Conservation (phyloP, 92 coral and sea anemone genomes). For the Bergia puertoricense region DNA sequence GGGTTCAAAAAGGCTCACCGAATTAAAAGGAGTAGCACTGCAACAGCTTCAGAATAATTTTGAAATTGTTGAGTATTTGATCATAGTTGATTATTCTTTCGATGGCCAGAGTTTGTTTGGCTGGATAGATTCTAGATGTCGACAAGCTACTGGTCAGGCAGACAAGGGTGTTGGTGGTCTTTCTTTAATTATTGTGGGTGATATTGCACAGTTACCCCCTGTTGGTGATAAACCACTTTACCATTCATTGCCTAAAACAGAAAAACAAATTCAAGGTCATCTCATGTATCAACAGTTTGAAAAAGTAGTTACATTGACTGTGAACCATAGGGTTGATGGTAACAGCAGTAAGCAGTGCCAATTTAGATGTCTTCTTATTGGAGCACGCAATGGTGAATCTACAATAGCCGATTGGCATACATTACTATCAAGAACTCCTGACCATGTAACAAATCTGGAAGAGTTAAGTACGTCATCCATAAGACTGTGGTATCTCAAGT, state of each 20-base stretch:
- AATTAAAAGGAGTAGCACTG: slow-evolving; percentile 61
- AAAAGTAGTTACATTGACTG: slow-evolving; percentile 39
- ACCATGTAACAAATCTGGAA: slow-evolving; percentile 27
- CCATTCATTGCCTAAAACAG: slow-evolving; percentile 52
- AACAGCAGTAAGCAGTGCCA: slow-evolving; percentile 29
- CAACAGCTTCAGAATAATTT: slow-evolving; percentile 60
- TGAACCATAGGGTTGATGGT: slow-evolving; percentile 52
- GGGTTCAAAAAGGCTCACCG: slow-evolving; percentile 55
- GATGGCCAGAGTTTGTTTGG: no score
- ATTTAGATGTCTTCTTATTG: slow-evolving; percentile 28
- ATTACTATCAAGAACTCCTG: slow-evolving; percentile 50
- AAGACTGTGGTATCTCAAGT: slow-evolving; percentile 42
- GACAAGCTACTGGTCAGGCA: slow-evolving; percentile 47
- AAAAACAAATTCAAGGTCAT: slow-evolving; percentile 48
- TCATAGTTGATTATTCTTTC: slow-evolving; percentile 61
- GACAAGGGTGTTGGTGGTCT: slow-evolving; percentile 55
- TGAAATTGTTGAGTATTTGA: slow-evolving; percentile 60
- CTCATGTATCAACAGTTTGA: slow-evolving; percentile 46
- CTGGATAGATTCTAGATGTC: no score
- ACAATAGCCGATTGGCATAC: slow-evolving; percentile 51
- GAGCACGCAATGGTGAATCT: not conserved
- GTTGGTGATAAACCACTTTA: slow-evolving; percentile 59
- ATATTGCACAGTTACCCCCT: not conserved
- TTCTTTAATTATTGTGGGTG: slow-evolving; percentile 56
- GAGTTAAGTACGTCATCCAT: slow-evolving; percentile 36